These are phyloP conservation scores for Nesoenas mayeri DNA, from an alignment of 2,113 vertebrate genomes.

Conservation along the genomic window DNA sequence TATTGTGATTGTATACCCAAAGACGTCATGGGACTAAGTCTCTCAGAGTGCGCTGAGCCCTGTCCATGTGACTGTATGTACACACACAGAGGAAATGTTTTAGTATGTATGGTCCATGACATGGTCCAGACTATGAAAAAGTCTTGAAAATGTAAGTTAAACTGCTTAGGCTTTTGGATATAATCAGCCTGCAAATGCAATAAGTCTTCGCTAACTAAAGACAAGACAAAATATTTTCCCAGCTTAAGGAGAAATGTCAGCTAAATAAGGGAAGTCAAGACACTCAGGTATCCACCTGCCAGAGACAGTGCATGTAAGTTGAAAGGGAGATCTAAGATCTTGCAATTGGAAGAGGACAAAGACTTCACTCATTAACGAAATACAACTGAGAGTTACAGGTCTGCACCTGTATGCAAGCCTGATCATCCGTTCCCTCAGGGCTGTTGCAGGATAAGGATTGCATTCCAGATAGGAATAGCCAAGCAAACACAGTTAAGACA, in stretches of 20 bases:
- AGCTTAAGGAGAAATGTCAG: neutral
- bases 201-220: neutral
- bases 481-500: neutral
- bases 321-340: neutral
- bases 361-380: neutral
- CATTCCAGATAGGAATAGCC: neutral
- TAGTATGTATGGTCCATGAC: too few relatives aligned
- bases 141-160: neutral
- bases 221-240: neutral
- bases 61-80: neutral
- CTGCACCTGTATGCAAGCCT: neutral
- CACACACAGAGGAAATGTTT: neutral
- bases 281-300: neutral
- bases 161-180: neutral
- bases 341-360: neutral
- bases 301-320: neutral
- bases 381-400: neutral
- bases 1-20: neutral
- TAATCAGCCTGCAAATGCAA: neutral
- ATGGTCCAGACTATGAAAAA: neutral
- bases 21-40: accelerated
- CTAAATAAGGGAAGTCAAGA: neutral
- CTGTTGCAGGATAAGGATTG: neutral
- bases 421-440: neutral
- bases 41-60: accelerated